phyloP scores from a whole-genome alignment of 2,113 vertebrate species.

The Saguinus imperator region DNA sequence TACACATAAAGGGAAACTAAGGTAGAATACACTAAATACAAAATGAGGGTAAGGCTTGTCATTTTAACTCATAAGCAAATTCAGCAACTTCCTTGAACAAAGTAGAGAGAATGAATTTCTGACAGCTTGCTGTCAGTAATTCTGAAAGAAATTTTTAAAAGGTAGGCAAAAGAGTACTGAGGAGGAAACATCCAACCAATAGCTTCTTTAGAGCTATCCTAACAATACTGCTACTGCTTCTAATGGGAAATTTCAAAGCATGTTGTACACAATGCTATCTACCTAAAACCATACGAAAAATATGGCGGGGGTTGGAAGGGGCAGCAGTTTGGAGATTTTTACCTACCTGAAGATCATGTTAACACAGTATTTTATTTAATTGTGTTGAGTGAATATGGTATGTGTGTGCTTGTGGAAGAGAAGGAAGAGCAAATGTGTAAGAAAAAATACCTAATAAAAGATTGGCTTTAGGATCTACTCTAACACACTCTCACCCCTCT shows the following conservation, averaged over 20 bases:
- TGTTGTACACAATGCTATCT: background rate
- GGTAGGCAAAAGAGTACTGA: background rate
- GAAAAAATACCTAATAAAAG: background rate
- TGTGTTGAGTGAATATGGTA: background rate
- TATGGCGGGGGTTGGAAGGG: no score
- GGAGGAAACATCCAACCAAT: background rate
- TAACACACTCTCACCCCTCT: background rate
- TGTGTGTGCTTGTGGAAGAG: background rate
- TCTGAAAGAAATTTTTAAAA: constrained; percentile 60
- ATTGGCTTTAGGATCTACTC: background rate
- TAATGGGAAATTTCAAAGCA: constrained; percentile 34
- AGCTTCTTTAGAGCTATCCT: constrained; percentile 21
- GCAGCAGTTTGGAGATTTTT: background rate
- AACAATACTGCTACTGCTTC: constrained; percentile 38
- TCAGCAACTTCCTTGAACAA: constrained; percentile 52
- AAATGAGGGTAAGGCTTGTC: constrained; percentile 33
- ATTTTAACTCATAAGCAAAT: constrained; percentile 50
- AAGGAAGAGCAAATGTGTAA: background rate
- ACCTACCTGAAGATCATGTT: constrained; percentile 14
- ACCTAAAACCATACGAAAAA: constrained; percentile 14
- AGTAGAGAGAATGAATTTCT: constrained; percentile 51
- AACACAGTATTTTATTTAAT: constrained; percentile 36
- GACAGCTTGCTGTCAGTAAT: background rate
- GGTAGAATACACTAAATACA: constrained; percentile 41
- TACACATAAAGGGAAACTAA: constrained; percentile 40